Conservation (phyloP, 2,113 vertebrate species). For the Spea multiplicata region DNA sequence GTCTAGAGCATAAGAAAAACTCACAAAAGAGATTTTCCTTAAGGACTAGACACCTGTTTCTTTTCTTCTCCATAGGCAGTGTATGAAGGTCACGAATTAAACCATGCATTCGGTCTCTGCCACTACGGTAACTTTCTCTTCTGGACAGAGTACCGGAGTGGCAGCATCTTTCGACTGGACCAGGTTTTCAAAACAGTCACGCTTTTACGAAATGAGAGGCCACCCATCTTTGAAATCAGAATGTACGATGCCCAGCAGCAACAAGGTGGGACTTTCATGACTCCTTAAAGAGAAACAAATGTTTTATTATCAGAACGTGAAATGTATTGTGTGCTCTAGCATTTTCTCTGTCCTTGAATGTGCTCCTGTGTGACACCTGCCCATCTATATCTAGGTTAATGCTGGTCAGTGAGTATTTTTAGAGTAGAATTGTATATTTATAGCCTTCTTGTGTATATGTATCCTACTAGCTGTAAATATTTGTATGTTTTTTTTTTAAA, state of each 20-base stretch:
- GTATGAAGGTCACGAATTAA: constrained; percentile 88
- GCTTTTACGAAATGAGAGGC: constrained; percentile 87
- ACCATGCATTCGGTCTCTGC: constrained; percentile 91
- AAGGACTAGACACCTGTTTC: neutral
- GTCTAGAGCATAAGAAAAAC: no score
- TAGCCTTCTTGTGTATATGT: no score
- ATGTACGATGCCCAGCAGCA: constrained; percentile 96
- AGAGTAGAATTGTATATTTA: no score
- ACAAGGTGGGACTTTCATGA: constrained; percentile 70
- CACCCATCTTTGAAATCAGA: constrained; percentile 94
- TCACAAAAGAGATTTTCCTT: no score
- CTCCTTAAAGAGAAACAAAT: neutral
- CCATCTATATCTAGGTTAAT: no score
- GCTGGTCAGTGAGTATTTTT: no score
- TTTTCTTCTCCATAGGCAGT: constrained; percentile 68
- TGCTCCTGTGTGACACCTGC: no score
- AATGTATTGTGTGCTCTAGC: neutral
- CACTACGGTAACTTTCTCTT: constrained; percentile 92
- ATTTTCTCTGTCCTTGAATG: no score
- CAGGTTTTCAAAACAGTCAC: constrained; percentile 77
- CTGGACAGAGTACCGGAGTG: constrained; percentile 94
- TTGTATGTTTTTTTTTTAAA: neutral
- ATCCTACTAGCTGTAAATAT: neutral
- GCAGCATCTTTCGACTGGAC: constrained; percentile 90
- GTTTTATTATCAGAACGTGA: neutral